phyloP scores from a whole-genome alignment of 2,888 invertebrate genomes.

The Hemicrepidius hirtus region DNA sequence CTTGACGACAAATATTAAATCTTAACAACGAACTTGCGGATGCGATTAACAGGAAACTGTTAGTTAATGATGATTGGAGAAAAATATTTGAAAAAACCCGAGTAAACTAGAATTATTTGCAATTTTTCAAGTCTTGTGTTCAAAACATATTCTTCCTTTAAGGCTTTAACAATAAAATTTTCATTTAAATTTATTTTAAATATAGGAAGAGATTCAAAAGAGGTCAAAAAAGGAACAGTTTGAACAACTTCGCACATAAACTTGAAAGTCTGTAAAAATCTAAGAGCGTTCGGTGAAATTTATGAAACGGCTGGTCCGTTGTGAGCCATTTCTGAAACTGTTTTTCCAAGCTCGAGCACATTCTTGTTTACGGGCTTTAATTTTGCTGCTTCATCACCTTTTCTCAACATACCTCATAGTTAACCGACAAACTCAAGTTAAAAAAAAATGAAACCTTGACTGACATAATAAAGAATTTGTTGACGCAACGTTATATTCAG shows the following conservation, averaged over 20 bases:
- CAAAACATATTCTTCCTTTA: too few relatives aligned
- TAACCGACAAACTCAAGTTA: background rate
- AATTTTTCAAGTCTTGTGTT: too few relatives aligned
- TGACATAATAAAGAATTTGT: conserved; percentile 3
- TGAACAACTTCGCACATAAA: background rate
- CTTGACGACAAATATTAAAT: too few relatives aligned
- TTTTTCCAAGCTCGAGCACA: background rate
- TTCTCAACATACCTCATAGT: background rate
- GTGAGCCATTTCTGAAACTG: background rate
- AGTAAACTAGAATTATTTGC: too few relatives aligned
- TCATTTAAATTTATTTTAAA: too few relatives aligned
- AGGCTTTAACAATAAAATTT: too few relatives aligned
- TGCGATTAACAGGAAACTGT: too few relatives aligned
- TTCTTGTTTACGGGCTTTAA: background rate
- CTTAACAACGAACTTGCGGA: too few relatives aligned
- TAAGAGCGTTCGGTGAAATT: background rate
- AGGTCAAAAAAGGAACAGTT: too few relatives aligned
- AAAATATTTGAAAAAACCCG: too few relatives aligned
- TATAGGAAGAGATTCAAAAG: too few relatives aligned
- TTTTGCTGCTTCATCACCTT: background rate
- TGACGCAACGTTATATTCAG: conserved; percentile 2
- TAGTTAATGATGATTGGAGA: too few relatives aligned
- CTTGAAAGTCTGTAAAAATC: background rate
- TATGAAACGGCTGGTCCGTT: background rate
- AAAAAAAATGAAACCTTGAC: background rate